Conservation (phyloP, 2,888 invertebrate genomes). For the Pteria penguin region DNA sequence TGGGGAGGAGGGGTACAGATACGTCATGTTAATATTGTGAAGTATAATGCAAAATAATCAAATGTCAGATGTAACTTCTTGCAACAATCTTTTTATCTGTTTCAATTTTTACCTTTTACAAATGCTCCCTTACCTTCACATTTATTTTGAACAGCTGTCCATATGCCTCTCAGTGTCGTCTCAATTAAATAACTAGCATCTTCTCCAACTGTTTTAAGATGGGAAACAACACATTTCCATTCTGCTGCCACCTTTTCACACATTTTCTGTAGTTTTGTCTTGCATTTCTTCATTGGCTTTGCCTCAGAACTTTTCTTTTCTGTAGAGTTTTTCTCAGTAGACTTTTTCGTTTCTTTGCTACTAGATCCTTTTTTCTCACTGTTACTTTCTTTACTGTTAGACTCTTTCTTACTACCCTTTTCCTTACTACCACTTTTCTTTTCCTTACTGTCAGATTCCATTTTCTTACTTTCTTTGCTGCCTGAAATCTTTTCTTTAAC, state of each 20-base stretch:
- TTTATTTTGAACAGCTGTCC: background rate
- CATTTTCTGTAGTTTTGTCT: slow-evolving; percentile 14
- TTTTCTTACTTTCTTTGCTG: background rate
- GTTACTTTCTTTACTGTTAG: background rate
- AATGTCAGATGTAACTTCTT: too few species aligned
- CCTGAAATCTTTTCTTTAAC: background rate
- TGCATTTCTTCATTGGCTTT: background rate
- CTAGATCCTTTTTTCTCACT: background rate
- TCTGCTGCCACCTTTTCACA: background rate
- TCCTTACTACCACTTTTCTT: background rate
- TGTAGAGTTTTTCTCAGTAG: background rate
- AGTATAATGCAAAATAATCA: too few species aligned
- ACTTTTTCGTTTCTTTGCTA: background rate
- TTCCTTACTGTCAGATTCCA: background rate
- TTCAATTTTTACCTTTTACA: background rate
- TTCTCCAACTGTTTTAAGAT: background rate
- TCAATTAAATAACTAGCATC: slow-evolving; percentile 1
- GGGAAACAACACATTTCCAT: background rate
- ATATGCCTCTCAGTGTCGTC: background rate
- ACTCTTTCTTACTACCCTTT: background rate
- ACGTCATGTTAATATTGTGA: too few species aligned
- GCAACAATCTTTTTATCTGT: too few species aligned
- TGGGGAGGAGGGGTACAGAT: too few species aligned
- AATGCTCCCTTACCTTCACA: slow-evolving; percentile 13
- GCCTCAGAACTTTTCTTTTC: background rate